Evolutionary conservation across 2,888 invertebrate species (phyloP), one percentile per base, ranked within the genome.

Genomic region (Morpho deidamia): DNA sequence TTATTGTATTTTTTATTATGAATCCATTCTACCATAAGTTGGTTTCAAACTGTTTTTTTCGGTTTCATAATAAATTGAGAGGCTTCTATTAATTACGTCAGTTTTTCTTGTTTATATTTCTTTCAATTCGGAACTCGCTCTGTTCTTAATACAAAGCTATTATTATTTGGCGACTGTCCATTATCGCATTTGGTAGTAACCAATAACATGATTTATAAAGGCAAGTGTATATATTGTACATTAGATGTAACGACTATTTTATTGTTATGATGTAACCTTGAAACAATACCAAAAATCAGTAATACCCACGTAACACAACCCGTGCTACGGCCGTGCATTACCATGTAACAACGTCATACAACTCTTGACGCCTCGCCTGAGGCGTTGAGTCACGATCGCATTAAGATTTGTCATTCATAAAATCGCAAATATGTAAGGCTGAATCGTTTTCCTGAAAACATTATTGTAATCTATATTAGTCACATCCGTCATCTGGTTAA

Each of bases 391-490:
- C 83, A 85, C 65, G 67, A 64, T 65, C 72, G 68, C 67, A 72
- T 74, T 74, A 74, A 75, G 72, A 75, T 80, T 80, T 76, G 77
- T 83, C 81, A 86, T 82, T 80, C 78, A 79, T 76, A 71, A 76
- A 80, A 76, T 75, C 70, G 69, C 70, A 70, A 72, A 65, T 62
- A 65, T 64, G 62, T 72, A 70, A 67, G 68, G 69, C 62, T 64
- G 63, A 66, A 67, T 72, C 67, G 60, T 67, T 68, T 60, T 55
- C 62, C 62, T 65, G 62, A 58, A 49, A 45, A 49, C 48, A 51
- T 49, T 41, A 44, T 38, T 42, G 38, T 49, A 35, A 45, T 48
- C 49, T 49, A 42, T 49, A 42, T 49, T 49, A 42, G 42, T 49
- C 53, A 59, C 39, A 51, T 51, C 45, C 48, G 44, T 43, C 49